A percentile compares a stretch with the other conserved stretches of the same genome.
These are phyloP conservation scores for Cerceris rybyensis DNA, from an alignment of 2,888 invertebrate genomes.

Conservation along the genomic window DNA sequence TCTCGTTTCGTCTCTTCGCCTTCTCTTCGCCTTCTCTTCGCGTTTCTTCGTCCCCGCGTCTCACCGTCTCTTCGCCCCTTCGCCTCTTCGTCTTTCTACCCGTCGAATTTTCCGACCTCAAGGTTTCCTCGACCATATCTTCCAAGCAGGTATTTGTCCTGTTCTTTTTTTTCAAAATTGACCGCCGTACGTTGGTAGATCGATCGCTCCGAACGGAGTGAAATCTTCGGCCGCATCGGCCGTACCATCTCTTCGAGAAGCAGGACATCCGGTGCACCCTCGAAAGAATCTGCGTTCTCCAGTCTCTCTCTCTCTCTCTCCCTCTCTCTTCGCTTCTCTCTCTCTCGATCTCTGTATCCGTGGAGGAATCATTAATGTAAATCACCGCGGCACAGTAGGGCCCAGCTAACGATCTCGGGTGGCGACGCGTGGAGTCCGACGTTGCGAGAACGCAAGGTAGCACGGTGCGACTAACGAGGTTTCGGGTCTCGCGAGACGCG, in stretches of 20 bases:
- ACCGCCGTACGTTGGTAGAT: too few species aligned
- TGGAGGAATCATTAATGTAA: constrained; percentile 69
- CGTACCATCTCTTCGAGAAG: background rate
- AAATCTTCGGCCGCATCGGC: too few species aligned
- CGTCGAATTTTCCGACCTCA: background rate
- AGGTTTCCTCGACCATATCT: too few species aligned
- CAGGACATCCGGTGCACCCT: background rate
- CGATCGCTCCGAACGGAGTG: too few species aligned
- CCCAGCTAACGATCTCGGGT: constrained; percentile 62
- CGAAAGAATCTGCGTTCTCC: background rate
- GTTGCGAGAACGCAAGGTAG: constrained; percentile 28
- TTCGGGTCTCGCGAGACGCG: background rate
- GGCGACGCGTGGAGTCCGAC: constrained; percentile 42
- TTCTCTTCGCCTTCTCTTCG: constrained; percentile 7
- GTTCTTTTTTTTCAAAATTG: too few species aligned
- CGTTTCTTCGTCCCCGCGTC: background rate
- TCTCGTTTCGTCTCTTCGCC: constrained; percentile 35
- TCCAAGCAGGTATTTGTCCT: too few species aligned
- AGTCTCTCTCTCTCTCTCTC: background rate
- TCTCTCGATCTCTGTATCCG: constrained; percentile 20
- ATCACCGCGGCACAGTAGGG: constrained; percentile 60
- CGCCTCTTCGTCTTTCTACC: background rate
- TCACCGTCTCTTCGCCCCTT: constrained; percentile 8
- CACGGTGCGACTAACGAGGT: constrained; percentile 14
- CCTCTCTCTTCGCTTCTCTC: background rate